Evolutionary conservation across 2,113 vertebrate species (phyloP).

Genomic region (Scopus umbretta): DNA sequence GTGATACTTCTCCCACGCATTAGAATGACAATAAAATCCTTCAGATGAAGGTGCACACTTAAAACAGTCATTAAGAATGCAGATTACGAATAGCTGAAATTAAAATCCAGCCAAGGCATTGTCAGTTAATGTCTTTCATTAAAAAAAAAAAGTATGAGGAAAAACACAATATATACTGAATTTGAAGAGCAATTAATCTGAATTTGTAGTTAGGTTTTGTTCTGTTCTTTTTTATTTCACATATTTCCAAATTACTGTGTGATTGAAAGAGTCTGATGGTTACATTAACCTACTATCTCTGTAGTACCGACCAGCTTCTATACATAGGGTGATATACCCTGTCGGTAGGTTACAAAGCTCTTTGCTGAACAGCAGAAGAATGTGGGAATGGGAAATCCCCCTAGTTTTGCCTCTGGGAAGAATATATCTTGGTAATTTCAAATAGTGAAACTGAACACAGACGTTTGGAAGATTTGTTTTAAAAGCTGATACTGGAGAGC

Average conservation of each 20-base stretch:
- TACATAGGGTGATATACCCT: neutral
- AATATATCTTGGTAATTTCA: slow-evolving; percentile 6
- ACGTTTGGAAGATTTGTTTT: neutral
- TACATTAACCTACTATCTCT: neutral
- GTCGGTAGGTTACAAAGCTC: neutral
- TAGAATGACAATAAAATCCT: neutral
- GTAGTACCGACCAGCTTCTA: neutral
- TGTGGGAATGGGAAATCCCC: slow-evolving; percentile 1
- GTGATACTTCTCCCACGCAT: neutral
- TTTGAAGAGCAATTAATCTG: neutral
- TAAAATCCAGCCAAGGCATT: neutral
- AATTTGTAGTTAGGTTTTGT: neutral
- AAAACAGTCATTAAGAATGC: neutral
- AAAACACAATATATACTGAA: neutral
- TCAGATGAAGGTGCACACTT: neutral
- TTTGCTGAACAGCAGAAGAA: slow-evolving; percentile 4
- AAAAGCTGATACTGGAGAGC: neutral
- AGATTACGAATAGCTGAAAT: neutral
- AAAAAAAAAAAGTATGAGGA: neutral
- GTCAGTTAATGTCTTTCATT: neutral
- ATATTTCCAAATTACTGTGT: neutral
- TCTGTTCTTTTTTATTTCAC: neutral
- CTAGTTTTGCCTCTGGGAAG: neutral
- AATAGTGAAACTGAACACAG: neutral
- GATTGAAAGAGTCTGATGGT: neutral